Evolutionary conservation across 1,140 invertebrate species (phyloP).

Genomic region (Achroia grisella): DNA sequence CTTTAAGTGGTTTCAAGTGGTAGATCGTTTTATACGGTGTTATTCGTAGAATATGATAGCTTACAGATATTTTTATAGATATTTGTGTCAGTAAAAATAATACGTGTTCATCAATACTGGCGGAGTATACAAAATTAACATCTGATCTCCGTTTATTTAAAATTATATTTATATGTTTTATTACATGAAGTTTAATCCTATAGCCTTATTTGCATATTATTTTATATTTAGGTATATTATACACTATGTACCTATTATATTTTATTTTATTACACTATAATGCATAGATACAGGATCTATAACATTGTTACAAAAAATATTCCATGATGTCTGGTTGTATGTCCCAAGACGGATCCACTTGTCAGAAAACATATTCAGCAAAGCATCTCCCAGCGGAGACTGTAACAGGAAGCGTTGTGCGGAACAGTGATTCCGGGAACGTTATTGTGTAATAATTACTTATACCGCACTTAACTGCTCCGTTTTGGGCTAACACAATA

Average conservation of each 20-base stretch:
- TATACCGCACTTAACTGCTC: conserved; percentile 45
- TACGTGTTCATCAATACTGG: too few relatives aligned
- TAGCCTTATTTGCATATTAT: too few relatives aligned
- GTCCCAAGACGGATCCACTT: conserved; percentile 14
- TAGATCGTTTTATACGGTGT: too few relatives aligned
- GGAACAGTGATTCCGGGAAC: conserved; percentile 45
- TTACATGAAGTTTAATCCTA: too few relatives aligned
- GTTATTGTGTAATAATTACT: conserved; percentile 65
- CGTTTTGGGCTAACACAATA: conserved; percentile 21
- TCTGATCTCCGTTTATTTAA: too few relatives aligned
- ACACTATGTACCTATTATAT: too few relatives aligned
- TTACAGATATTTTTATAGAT: not conserved
- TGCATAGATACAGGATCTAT: not conserved
- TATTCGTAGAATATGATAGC: conserved; percentile 16
- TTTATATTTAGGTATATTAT: too few relatives aligned
- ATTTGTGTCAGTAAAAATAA: not conserved
- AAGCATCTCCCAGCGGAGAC: conserved; percentile 29
- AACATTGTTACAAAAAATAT: too few relatives aligned
- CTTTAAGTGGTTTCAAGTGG: conserved; percentile 26
- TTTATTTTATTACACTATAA: too few relatives aligned
- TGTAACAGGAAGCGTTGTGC: conserved; percentile 38
- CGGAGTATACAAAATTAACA: too few relatives aligned
- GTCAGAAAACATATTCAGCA: conserved; percentile 25
- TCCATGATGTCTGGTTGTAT: not conserved
- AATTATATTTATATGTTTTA: too few relatives aligned